Evolutionary conservation across 2,797 vertebrate genomes (phyloP).

Genomic region (Delichon dasypus): DNA sequence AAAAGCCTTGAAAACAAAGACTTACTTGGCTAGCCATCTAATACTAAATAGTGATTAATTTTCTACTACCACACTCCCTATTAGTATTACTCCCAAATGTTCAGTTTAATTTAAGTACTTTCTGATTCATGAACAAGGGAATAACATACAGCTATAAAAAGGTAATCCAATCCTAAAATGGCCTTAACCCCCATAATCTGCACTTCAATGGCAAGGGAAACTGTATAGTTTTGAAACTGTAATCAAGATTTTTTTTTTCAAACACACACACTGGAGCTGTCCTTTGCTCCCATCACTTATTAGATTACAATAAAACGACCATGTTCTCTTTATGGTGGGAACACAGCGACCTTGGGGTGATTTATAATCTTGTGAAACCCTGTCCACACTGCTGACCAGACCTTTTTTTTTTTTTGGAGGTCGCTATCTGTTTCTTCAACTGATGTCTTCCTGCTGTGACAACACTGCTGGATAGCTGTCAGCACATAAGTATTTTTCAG

Average conservation of each 20-base stretch:
- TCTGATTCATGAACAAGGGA: constrained; percentile 84
- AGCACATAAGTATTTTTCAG: constrained; percentile 85
- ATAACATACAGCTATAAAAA: constrained; percentile 83
- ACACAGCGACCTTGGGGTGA: constrained; percentile 88
- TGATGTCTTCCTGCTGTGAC: constrained; percentile 97
- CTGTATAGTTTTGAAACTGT: constrained; percentile 84
- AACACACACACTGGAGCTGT: constrained; percentile 86
- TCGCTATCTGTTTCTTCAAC: constrained; percentile 90
- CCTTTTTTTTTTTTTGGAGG: constrained; percentile 76
- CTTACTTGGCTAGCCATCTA: constrained; percentile 75
- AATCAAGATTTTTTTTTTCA: constrained; percentile 77
- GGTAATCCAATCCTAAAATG: constrained; percentile 83
- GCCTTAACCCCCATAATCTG: constrained; percentile 84
- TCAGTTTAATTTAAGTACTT: constrained; percentile 84
- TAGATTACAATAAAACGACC: constrained; percentile 87
- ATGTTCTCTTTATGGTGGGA: constrained; percentile 88
- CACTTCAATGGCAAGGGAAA: constrained; percentile 83
- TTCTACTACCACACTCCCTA: constrained; percentile 75
- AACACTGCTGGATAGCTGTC: constrained; percentile 93
- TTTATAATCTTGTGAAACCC: constrained; percentile 94
- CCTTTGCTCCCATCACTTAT: constrained; percentile 89
- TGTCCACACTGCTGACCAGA: constrained; percentile 83
- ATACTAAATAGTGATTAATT: constrained; percentile 81
- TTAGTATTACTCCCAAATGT: constrained; percentile 82
- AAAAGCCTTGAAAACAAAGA: constrained; percentile 70